Evolutionary conservation across 2,113 vertebrate genomes (phyloP).

Genomic region (Urocitellus parryii): DNA sequence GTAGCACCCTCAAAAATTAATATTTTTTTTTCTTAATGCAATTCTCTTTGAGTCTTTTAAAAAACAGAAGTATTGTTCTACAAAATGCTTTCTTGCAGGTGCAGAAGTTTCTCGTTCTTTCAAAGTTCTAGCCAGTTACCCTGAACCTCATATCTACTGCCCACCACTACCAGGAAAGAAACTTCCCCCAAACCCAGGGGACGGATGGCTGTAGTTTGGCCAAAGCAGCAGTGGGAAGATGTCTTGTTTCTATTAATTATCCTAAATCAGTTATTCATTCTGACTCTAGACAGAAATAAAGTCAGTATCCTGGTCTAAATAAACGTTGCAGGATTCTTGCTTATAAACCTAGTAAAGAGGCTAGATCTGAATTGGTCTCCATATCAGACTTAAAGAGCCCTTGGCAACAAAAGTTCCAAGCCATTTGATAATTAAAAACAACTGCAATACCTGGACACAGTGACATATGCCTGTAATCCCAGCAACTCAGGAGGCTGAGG

Average conservation of each 20-base stretch:
- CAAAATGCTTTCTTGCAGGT: neutral
- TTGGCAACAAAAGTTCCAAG: neutral
- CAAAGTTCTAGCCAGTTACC: neutral
- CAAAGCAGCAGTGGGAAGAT: neutral
- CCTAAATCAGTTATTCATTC: neutral
- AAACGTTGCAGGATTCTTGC: neutral
- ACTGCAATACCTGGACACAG: no score
- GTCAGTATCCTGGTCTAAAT: neutral
- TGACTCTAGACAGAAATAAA: neutral
- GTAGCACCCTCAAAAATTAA: neutral
- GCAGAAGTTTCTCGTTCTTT: neutral
- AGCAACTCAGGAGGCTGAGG: no score
- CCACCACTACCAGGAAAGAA: neutral
- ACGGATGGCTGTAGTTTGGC: neutral
- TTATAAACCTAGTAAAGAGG: neutral
- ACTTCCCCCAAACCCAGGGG: neutral
- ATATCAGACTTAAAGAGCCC: neutral
- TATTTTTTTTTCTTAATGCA: neutral
- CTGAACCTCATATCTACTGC: neutral
- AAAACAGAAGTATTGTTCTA: constrained; percentile 25
- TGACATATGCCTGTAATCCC: no score
- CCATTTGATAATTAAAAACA: constrained; percentile 8
- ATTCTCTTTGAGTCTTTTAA: neutral
- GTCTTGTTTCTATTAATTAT: neutral
- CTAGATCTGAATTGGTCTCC: neutral